phyloP scores from a whole-genome alignment of 1,140 invertebrate genomes.

The Drosophila setifemur region DNA sequence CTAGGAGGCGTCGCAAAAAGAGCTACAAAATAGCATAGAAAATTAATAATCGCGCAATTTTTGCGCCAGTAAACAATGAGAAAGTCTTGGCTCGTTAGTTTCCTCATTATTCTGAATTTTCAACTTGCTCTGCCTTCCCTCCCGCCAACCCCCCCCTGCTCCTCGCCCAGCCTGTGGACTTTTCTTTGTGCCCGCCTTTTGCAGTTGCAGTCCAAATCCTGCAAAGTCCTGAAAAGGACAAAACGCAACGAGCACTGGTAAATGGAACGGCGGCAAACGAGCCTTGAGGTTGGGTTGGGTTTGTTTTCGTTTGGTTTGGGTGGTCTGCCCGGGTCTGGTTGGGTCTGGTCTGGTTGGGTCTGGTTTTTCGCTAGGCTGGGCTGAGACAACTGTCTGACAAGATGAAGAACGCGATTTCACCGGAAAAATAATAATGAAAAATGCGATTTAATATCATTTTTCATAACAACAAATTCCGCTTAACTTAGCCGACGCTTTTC shows the following conservation, averaged over 20 bases:
- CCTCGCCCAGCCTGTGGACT: slow-evolving; percentile 13
- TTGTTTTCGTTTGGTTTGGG: neutral
- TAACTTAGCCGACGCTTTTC: slow-evolving; percentile 11
- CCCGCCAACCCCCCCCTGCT: neutral
- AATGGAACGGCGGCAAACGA: slow-evolving; percentile 28
- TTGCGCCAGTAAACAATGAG: slow-evolving; percentile 79
- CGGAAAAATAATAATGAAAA: slow-evolving; percentile 64
- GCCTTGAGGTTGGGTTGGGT: slow-evolving; percentile 23
- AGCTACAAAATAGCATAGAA: slow-evolving; percentile 78
- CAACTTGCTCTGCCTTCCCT: slow-evolving; percentile 36
- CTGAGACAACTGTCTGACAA: slow-evolving; percentile 52
- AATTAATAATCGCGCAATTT: slow-evolving; percentile 81
- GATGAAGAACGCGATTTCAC: slow-evolving; percentile 39
- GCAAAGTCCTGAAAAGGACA: slow-evolving; percentile 17
- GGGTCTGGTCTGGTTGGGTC: slow-evolving; percentile 5
- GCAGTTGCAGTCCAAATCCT: slow-evolving; percentile 49
- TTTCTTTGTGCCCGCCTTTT: slow-evolving; percentile 38
- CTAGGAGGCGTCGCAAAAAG: slow-evolving; percentile 28
- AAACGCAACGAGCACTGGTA: slow-evolving; percentile 26
- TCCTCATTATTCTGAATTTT: slow-evolving; percentile 79
- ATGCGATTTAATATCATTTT: slow-evolving; percentile 62
- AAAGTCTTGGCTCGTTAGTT: slow-evolving; percentile 80
- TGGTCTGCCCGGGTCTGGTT: slow-evolving; percentile 9
- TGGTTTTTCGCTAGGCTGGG: neutral
- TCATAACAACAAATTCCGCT: slow-evolving; percentile 42